phyloP scores from a whole-genome alignment of 2,797 vertebrate species.

The Scarus forsteni region DNA sequence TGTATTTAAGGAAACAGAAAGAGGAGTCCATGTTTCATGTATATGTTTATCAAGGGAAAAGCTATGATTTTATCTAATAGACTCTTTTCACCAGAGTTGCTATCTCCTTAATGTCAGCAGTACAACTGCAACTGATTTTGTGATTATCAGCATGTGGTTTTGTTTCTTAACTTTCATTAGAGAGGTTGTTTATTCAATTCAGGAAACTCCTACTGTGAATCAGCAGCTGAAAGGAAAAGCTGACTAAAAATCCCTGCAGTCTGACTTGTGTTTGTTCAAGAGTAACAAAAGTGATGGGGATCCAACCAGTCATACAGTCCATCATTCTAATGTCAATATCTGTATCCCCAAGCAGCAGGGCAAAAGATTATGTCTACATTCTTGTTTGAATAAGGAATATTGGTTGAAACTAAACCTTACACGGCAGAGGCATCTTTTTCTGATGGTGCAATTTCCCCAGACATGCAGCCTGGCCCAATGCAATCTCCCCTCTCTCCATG shows the following conservation, averaged over 20 bases:
- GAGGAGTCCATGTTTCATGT: background rate
- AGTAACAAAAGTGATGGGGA: conserved; percentile 26
- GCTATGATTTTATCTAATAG: background rate
- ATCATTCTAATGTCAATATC: conserved; percentile 59
- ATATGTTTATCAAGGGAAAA: too few species aligned
- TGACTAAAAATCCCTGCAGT: conserved; percentile 15
- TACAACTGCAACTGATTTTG: background rate
- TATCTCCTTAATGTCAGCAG: background rate
- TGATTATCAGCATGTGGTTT: background rate
- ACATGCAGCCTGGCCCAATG: conserved; percentile 32
- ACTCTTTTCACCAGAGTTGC: background rate
- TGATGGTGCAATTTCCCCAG: conserved; percentile 38
- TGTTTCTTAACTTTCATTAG: background rate
- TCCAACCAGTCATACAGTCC: conserved; percentile 30
- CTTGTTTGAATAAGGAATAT: conserved; percentile 48
- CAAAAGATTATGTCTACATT: conserved; percentile 53
- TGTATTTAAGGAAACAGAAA: background rate
- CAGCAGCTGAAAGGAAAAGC: conserved; percentile 3
- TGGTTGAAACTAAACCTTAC: conserved; percentile 46
- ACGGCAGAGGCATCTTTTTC: conserved; percentile 38
- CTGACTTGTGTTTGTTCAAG: conserved; percentile 28
- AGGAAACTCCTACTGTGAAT: background rate
- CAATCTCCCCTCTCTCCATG: conserved; percentile 19
- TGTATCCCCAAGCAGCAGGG: conserved; percentile 44
- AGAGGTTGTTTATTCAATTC: conserved; percentile 7